Base-by-base conservation (phyloP, 2,797 vertebrate genomes). In the Lagorchestes hirsutus region DNA sequence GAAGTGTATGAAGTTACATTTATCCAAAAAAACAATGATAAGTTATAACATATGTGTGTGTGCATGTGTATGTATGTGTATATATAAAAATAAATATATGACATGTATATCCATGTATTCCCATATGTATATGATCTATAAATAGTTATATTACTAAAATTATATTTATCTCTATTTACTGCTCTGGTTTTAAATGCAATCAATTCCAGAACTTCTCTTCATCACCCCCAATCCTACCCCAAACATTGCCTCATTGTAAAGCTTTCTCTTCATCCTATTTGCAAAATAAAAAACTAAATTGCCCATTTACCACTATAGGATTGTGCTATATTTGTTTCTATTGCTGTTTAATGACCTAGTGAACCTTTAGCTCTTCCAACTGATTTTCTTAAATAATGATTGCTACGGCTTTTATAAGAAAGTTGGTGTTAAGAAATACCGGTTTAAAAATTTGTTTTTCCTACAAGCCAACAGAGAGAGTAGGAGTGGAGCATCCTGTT, bases 281-380 rank as follows among this genome's bases (percentile, higher is more conserved):
- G 52, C 90, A 55, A 91, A 91, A 54, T 91, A 91, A 91, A 91
- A 91, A 91, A 91, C 52, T 55, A 91, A 50, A 91, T 91, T 55
- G 90, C 54, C 90, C 52, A 91, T 91, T 91, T 91, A 91, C 28
- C 54, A 91, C 90, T 34, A 55, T 28, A 55, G 31, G 52, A 91
- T 31, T 91, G 54, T 55, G 12, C 90, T 55, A 5, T 34, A 54
- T 91, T 87, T 91, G 90, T 55, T 91, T 91, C 90, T 91, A 91
- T 55, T 91, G 90, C 90, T 55, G 54, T 34, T 91, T 91, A 91
- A 91, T 91, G 90, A 91, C 29, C 90, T 91, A 91, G 28, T 91
- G 90, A 91, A 34, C 90, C 50, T 91, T 91, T n/a, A 54, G 11
- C 52, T 91, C 52, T 16, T 91, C 31, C 31, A 55, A 54, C 34